These are phyloP conservation scores for Podarcis muralis DNA, from an alignment of 2,113 vertebrate species.

Conservation along the genomic window DNA sequence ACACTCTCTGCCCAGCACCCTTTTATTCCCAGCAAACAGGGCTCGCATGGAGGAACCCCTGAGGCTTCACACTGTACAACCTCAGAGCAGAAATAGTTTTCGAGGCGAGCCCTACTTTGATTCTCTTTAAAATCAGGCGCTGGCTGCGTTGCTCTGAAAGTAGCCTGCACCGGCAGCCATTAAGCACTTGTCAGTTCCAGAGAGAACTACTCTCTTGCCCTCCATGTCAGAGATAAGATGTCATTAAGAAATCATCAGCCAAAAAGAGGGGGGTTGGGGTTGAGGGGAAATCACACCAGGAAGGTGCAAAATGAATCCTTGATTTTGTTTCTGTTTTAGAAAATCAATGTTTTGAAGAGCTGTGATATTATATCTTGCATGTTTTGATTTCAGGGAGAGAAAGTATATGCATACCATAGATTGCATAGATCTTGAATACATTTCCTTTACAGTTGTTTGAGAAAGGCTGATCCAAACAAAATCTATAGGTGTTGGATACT, in stretches of 20 bases:
- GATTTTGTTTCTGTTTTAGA: conserved; percentile 12
- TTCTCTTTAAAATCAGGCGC: conserved; percentile 23
- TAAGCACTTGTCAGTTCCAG: conserved; percentile 34
- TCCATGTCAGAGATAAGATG: conserved; percentile 38
- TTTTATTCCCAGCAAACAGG: conserved; percentile 22
- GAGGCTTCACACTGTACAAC: conserved; percentile 20
- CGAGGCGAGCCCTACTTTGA: conserved; percentile 20
- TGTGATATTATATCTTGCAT: background rate
- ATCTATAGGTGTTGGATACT: background rate
- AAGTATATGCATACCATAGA: conserved; percentile 7
- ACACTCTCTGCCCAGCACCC: rapidly evolving
- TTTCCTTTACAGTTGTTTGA: conserved; percentile 19
- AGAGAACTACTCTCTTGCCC: conserved; percentile 42
- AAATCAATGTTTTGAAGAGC: background rate
- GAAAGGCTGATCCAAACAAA: conserved; percentile 40
- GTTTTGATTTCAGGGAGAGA: conserved; percentile 34
- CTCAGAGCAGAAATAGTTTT: conserved; percentile 49
- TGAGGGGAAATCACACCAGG: conserved; percentile 2
- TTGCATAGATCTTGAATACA: background rate
- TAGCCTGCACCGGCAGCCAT: conserved; percentile 37
- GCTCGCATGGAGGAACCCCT: conserved; percentile 13
- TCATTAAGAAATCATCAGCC: conserved; percentile 33
- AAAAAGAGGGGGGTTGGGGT: background rate
- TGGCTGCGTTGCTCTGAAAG: conserved; percentile 31
- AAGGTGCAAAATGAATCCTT: background rate